A percentile compares a stretch with the other conserved stretches of the same genome.
Evolutionary conservation across 1,140 invertebrate genomes (phyloP).

Genomic region (Drosophila watanabei): DNA sequence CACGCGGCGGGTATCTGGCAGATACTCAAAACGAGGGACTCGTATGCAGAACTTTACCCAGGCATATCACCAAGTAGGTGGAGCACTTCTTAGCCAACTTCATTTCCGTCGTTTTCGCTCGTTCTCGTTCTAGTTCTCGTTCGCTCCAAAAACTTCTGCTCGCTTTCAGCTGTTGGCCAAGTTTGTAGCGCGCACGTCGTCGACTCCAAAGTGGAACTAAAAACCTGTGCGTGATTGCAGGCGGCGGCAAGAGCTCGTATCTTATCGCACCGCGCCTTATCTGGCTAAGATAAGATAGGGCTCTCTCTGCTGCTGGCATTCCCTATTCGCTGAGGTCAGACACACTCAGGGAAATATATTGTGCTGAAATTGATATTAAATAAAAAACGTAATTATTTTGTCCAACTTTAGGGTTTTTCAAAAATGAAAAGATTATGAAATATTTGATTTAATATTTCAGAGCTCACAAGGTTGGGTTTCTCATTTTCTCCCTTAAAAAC

Average conservation of each 20-base stretch:
- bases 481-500: no score
- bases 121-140: conserved; percentile 28
- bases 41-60: conserved; percentile 73
- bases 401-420: no score
- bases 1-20: conserved; percentile 6
- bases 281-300: conserved; percentile 41
- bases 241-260: conserved; percentile 56
- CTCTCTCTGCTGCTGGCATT: not conserved
- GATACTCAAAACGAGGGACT: conserved; percentile 25
- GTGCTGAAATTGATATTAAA: not conserved
- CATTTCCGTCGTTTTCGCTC: conserved; percentile 66
- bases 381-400: not conserved
- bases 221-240: conserved; percentile 59
- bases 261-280: conserved; percentile 58
- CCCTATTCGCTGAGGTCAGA: conserved; percentile 22
- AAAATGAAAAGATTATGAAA: no score
- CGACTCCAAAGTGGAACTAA: conserved; percentile 72
- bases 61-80: conserved; percentile 80
- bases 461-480: not conserved
- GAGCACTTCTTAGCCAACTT: conserved; percentile 77
- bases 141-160: conserved; percentile 43
- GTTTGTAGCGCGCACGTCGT: conserved; percentile 61
- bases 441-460: no score
- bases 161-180: conserved; percentile 48
- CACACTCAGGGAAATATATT: conserved; percentile 4